Base-by-base conservation (phyloP, 1,140 invertebrate species). In the Lineus longissimus region DNA sequence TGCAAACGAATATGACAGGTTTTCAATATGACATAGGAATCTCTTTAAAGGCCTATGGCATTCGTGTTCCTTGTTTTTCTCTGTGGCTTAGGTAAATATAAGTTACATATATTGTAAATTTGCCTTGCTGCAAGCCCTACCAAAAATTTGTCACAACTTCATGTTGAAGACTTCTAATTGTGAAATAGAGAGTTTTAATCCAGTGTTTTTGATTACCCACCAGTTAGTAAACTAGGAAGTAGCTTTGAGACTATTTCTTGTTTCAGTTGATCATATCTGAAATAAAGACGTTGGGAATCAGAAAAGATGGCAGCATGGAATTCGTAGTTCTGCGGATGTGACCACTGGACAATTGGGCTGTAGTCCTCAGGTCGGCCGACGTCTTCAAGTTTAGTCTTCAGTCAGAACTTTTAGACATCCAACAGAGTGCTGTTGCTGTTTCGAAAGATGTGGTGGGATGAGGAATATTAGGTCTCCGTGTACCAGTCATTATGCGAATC, bases 161-260 rank as follows among this genome's bases (percentile, higher is more conserved):
- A 13, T 43, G 11, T 43, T 43, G 19, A 43, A 43, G 11, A 13
- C 40, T 43, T 43, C 19, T 43, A 43, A 43, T 43, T 19, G 11
- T 11, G 11, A 43, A 43, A 43, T 43, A 43, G 40, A 13, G 40
- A 19, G 40, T 13, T 43, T 43, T 43, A 13, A 43, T n/a, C n/a
- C n/a, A n/a, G n/a, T n/a, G n/a, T n/a, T n/a, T n/a, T n/a, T n/a
- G n/a, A n/a, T 27, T 51, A 51, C 47, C 4, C 25, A 59, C 58
- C 36, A 47, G 2, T 41, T 13, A 19, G 6, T 6, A 59, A 13
- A 23, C 41, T 36, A 11, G 58, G 58, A 17, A 59, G 27, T 22
- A 59, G 27, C 41, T 59, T 59, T 25, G 19, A 4, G 15, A 59
- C 19, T 11, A 59, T 59, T 19, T 41, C 58, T 33, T 59, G 30